Percentiles rank a stretch among this genome's conserved stretches.
phyloP scores from a whole-genome alignment of 2,113 vertebrate genomes.

The Labeo catla region DNA sequence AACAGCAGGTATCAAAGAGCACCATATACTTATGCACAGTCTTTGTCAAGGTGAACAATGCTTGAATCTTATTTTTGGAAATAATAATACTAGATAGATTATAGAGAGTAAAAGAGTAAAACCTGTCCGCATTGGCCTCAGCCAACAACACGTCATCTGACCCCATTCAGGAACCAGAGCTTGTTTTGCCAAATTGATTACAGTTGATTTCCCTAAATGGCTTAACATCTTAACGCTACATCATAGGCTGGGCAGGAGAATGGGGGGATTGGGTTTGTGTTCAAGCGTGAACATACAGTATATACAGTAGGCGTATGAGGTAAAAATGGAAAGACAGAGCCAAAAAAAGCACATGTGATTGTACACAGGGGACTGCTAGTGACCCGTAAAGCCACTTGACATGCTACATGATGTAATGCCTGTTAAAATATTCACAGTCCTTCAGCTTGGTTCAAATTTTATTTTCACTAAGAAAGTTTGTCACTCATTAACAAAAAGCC shows the following conservation, averaged over 20 bases:
- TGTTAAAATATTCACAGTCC: neutral
- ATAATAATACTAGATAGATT: no score
- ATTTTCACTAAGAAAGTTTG: neutral
- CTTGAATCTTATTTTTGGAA: neutral
- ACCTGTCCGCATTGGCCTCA: conserved; percentile 5
- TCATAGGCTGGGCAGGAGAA: neutral
- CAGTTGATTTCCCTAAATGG: conserved; percentile 32
- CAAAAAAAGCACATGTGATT: neutral
- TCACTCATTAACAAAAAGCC: neutral
- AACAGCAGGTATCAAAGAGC: conserved; percentile 15
- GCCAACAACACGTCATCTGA: conserved; percentile 14
- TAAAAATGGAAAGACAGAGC: conserved; percentile 12
- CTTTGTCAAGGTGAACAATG: neutral
- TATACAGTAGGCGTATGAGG: neutral
- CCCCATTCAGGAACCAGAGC: conserved; percentile 49
- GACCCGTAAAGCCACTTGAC: neutral
- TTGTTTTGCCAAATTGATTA: conserved; percentile 32
- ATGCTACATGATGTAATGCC: neutral
- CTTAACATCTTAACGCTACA: conserved; percentile 42
- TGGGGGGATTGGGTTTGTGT: neutral
- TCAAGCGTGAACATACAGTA: neutral
- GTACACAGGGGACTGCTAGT: neutral
- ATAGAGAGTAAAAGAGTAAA: neutral
- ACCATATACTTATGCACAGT: neutral
- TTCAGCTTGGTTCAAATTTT: neutral